Conservation (phyloP, 2,113 vertebrate species). For the Chaetodon trifascialis region DNA sequence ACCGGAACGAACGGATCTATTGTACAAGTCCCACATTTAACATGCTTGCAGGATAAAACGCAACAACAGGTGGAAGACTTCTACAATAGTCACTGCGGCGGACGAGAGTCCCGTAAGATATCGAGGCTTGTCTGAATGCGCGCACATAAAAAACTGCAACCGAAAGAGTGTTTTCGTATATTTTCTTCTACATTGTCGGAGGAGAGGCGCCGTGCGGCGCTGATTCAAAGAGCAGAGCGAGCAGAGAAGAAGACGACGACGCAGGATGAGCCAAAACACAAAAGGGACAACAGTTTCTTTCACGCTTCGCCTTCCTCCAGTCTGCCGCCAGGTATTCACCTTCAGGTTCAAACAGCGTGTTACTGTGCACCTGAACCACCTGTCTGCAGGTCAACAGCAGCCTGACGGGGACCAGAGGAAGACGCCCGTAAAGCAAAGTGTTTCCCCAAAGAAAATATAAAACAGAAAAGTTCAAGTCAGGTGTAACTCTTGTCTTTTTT, state of each 20-base stretch:
- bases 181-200: constrained; percentile 60
- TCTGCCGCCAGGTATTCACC: not conserved
- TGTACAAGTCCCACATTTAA: constrained; percentile 52
- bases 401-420: constrained; percentile 9
- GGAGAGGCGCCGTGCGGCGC: constrained; percentile 44
- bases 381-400: not conserved
- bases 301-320: not conserved
- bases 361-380: not conserved
- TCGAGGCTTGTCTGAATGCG: constrained; percentile 55
- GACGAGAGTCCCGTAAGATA: constrained; percentile 29
- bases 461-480: constrained; percentile 62
- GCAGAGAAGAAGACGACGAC: constrained; percentile 8
- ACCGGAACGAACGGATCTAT: constrained; percentile 35
- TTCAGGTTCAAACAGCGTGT: not conserved
- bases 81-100: constrained; percentile 51
- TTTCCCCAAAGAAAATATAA: not conserved
- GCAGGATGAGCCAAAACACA: constrained; percentile 30
- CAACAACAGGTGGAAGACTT: constrained; percentile 64
- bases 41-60: constrained; percentile 58
- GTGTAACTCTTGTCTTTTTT: constrained; percentile 17
- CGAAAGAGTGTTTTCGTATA: constrained; percentile 28
- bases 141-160: constrained; percentile 66
- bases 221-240: constrained; percentile 65
- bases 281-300: not conserved
- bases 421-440: not conserved